Conservation (phyloP, 2,797 vertebrate genomes). For the Benthosema pterotum region DNA sequence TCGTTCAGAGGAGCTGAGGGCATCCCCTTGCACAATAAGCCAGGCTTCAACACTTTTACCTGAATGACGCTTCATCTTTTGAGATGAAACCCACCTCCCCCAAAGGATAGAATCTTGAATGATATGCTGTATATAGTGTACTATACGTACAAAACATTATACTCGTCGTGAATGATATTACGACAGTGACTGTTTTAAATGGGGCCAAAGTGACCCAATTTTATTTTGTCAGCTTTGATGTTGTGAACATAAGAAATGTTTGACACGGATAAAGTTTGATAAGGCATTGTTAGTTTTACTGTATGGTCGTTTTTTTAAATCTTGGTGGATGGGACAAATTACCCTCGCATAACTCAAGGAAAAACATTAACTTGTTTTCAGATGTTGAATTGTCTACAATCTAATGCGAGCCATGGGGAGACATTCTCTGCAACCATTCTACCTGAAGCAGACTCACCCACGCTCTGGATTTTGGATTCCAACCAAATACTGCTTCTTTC, state of each 20-base stretch:
- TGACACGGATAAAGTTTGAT: constrained; percentile 7
- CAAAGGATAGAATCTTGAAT: too few relatives aligned
- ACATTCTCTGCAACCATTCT: constrained; percentile 1
- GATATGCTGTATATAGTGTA: background rate
- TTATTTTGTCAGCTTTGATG: background rate
- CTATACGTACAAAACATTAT: background rate
- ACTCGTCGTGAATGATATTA: too few relatives aligned
- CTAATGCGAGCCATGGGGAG: background rate
- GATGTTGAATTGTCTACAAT: too few relatives aligned
- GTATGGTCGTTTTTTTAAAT: constrained; percentile 24
- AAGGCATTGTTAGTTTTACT: constrained; percentile 38
- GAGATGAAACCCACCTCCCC: background rate
- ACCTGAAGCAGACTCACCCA: background rate
- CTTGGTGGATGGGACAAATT: too few relatives aligned
- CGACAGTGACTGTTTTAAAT: background rate
- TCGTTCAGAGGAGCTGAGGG: constrained; percentile 72
- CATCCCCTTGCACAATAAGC: constrained; percentile 73
- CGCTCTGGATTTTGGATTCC: constrained; percentile 9
- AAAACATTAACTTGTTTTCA: too few relatives aligned
- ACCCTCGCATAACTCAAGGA: too few relatives aligned
- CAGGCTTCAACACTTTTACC: constrained; percentile 78
- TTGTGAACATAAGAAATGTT: background rate
- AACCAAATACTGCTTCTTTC: constrained; percentile 9
- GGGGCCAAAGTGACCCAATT: background rate
- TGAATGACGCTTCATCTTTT: constrained; percentile 39